Evolutionary conservation across 2,113 vertebrate genomes (phyloP).

Genomic region (Bubo bubo): DNA sequence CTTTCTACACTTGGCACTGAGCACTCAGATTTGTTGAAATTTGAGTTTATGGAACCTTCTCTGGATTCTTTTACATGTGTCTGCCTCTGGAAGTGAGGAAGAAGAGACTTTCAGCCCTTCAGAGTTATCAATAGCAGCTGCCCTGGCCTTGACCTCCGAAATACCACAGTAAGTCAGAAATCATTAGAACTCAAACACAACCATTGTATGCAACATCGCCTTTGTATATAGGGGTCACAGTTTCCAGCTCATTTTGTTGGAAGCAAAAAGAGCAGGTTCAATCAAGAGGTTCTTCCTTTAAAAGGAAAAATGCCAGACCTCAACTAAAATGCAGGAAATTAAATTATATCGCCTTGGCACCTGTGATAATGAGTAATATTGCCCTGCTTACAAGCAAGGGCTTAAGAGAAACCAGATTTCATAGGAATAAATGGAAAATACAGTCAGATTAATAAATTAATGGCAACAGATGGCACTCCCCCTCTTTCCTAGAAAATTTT

Average conservation of each 20-base stretch:
- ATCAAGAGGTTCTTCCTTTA: not conserved
- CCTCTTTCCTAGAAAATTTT: not conserved
- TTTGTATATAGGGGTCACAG: not conserved
- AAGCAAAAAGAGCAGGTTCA: not conserved
- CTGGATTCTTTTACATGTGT: not conserved
- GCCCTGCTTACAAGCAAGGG: not conserved
- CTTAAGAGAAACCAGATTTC: not conserved
- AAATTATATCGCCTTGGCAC: not conserved
- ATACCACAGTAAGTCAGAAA: slow-evolving; percentile 56
- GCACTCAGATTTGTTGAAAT: not conserved
- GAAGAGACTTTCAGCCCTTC: slow-evolving; percentile 69
- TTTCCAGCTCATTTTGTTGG: not conserved
- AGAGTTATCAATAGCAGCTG: slow-evolving; percentile 76
- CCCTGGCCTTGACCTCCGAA: slow-evolving; percentile 70
- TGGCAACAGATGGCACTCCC: not conserved
- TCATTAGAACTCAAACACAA: fast-evolving
- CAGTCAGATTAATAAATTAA: not conserved
- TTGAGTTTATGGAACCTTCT: not conserved
- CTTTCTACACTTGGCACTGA: not conserved
- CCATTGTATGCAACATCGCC: fast-evolving
- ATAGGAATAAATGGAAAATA: not conserved
- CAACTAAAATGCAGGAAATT: not conserved
- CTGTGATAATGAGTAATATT: not conserved
- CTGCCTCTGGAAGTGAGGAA: slow-evolving; percentile 70
- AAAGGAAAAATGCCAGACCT: not conserved